Evolutionary conservation across 2,113 vertebrate genomes (phyloP).

Genomic region (Nerophis ophidion): DNA sequence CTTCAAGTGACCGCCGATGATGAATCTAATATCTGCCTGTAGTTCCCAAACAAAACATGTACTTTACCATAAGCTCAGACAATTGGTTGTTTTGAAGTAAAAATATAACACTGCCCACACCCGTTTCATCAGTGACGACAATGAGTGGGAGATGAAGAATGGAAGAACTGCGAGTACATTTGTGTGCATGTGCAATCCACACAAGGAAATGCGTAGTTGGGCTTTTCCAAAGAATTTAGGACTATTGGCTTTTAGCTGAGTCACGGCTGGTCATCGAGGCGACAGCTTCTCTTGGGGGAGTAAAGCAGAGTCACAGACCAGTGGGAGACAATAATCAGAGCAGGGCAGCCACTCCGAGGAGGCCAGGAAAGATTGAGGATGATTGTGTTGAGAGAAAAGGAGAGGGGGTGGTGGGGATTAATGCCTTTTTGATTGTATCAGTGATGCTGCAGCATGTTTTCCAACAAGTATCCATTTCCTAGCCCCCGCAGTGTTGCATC

Average conservation of each 20-base stretch:
- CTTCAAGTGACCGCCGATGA: too few relatives aligned
- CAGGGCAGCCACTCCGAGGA: slow-evolving; percentile 24
- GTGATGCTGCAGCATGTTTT: not conserved
- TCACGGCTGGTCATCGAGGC: slow-evolving; percentile 28
- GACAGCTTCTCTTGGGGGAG: slow-evolving; percentile 35
- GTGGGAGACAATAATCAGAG: slow-evolving; percentile 28
- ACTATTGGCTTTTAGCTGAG: slow-evolving; percentile 40
- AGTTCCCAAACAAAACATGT: too few relatives aligned
- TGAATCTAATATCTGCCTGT: too few relatives aligned
- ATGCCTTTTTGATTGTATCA: slow-evolving; percentile 10
- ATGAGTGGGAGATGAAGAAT: slow-evolving; percentile 46
- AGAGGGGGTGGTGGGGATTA: not conserved
- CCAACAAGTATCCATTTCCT: not conserved
- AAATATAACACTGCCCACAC: not conserved
- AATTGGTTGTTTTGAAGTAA: not conserved
- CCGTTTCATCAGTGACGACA: slow-evolving; percentile 41
- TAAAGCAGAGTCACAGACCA: slow-evolving; percentile 35
- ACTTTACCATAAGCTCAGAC: not conserved
- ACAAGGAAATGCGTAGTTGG: slow-evolving; percentile 18
- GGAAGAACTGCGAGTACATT: slow-evolving; percentile 13
- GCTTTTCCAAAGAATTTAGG: slow-evolving; percentile 6
- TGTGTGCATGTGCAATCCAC: slow-evolving; percentile 17
- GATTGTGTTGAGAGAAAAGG: slow-evolving; percentile 2
- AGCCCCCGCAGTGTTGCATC: slow-evolving; percentile 3
- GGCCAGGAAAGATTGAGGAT: slow-evolving; percentile 17